These are phyloP conservation scores for Gallinago nigripennis DNA, from an alignment of 2,797 vertebrate species.

Conservation along the genomic window DNA sequence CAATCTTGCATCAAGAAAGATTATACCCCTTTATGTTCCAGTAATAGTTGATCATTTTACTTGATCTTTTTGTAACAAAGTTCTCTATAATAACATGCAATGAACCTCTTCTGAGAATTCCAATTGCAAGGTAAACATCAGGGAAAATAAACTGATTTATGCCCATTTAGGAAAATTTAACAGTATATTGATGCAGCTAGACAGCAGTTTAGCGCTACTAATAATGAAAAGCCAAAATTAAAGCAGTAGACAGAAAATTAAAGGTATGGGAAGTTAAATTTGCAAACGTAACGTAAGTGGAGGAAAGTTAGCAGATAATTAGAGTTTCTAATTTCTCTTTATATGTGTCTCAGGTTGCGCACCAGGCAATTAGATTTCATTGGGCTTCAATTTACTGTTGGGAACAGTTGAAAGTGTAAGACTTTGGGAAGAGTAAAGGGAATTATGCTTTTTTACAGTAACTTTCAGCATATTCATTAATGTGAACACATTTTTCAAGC, in stretches of 20 bases:
- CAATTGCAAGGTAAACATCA: slow-evolving; percentile 28
- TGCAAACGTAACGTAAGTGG: slow-evolving; percentile 58
- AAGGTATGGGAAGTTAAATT: slow-evolving; percentile 54
- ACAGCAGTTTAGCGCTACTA: slow-evolving; percentile 40
- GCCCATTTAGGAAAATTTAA: slow-evolving; percentile 43
- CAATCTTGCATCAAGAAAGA: not conserved
- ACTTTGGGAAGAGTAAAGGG: slow-evolving; percentile 8
- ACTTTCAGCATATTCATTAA: not conserved
- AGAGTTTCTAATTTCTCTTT: slow-evolving; percentile 66
- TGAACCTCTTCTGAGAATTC: not conserved
- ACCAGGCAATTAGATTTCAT: slow-evolving; percentile 43
- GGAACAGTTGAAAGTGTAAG: slow-evolving; percentile 52
- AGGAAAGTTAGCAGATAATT: slow-evolving; percentile 65
- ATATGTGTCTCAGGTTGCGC: slow-evolving; percentile 58
- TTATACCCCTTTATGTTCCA: not conserved
- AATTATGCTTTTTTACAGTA: slow-evolving; percentile 21
- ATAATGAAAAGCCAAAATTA: slow-evolving; percentile 59
- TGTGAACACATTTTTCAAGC: not conserved
- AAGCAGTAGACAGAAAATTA: slow-evolving; percentile 54
- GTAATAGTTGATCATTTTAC: not conserved
- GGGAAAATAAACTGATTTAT: slow-evolving; percentile 34
- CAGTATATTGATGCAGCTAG: slow-evolving; percentile 3
- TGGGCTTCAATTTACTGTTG: slow-evolving; percentile 55
- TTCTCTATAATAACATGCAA: not conserved
- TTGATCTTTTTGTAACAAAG: not conserved